Base-by-base conservation (phyloP, 1,140 invertebrate genomes). In the Drosophila navojoa region DNA sequence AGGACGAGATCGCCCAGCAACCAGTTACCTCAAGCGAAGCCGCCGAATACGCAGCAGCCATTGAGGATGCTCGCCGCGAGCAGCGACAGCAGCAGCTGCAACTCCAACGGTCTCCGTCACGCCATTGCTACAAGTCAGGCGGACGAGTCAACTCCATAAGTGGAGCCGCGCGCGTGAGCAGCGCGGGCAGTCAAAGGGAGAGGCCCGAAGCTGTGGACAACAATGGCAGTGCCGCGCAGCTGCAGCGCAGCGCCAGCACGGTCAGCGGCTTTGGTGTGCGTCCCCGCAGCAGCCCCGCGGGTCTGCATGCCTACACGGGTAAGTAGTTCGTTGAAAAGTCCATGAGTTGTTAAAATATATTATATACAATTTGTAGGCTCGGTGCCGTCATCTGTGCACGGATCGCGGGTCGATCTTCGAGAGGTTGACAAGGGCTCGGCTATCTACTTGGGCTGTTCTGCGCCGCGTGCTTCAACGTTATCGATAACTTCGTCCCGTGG, bases 271-370 rank as follows among this genome's bases (percentile, higher is more conserved):
- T 94, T 40, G 67, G 79, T 22, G 79, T 91, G 53, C 92, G 95
- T 61, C 95, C 95, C 2, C 92, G 95, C 49, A 96, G 95, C 19
- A 95, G 95, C 45, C 95, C 96, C 0, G 95, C 95, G 10, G 95
- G 95, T 7, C 92, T 96, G 19, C 95, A 95, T 81, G 95, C 95
- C 76, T 96, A 96, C 79, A 96, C 95, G 59, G 95, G 95, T 91
- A 91, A 55, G 38, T 49, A 0, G 9, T 9, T 45, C 3, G 19
- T 19, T 19, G 0, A 10, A 5, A 10, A 1, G 5, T 1, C 5
- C 7, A 16, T 3, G 7, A 42, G 3, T 4, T 15, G 35, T 22
- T 25, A 40, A 42, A 11, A 55, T 64, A 22, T 22, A 5, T 71
- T 71, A 5, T 42, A 13, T n/a, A 3, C 13, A 0, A 38, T 27